These are phyloP conservation scores for Psittacula cyanocephala DNA, from an alignment of 2,113 vertebrate species.

Conservation along the genomic window DNA sequence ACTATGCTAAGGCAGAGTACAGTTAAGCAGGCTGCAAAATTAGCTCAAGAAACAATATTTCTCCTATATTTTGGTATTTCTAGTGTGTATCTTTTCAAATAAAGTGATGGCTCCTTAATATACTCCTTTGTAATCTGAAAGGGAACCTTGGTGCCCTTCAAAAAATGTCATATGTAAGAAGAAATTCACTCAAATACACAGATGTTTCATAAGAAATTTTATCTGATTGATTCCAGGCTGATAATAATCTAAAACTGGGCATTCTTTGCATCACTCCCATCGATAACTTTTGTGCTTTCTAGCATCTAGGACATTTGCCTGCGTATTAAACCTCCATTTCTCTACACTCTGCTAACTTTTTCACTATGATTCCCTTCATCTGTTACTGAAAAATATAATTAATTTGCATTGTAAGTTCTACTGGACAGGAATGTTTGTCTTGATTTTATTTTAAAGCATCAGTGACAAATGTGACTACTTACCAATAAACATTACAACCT, in stretches of 20 bases:
- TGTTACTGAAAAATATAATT: neutral
- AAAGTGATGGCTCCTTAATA: neutral
- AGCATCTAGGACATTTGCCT: neutral
- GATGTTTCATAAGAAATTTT: neutral
- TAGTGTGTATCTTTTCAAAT: neutral
- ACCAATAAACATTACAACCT: neutral
- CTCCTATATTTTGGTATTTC: neutral
- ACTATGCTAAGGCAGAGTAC: neutral
- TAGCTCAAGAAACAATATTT: neutral
- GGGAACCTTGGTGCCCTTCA: neutral
- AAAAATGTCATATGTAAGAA: neutral
- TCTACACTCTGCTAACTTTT: neutral
- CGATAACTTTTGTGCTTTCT: neutral
- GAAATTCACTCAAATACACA: neutral
- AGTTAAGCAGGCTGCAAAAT: neutral
- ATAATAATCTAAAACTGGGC: neutral
- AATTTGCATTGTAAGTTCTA: neutral
- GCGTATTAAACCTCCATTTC: neutral
- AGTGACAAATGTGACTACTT: neutral
- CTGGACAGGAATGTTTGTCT: neutral
- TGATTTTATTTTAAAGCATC: constrained; percentile 12
- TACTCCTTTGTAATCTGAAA: neutral
- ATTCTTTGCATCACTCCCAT: neutral
- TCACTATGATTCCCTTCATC: neutral
- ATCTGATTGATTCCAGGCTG: neutral